Base-by-base conservation (phyloP, 2,888 invertebrate species). In the Phrixothrix hirtus region DNA sequence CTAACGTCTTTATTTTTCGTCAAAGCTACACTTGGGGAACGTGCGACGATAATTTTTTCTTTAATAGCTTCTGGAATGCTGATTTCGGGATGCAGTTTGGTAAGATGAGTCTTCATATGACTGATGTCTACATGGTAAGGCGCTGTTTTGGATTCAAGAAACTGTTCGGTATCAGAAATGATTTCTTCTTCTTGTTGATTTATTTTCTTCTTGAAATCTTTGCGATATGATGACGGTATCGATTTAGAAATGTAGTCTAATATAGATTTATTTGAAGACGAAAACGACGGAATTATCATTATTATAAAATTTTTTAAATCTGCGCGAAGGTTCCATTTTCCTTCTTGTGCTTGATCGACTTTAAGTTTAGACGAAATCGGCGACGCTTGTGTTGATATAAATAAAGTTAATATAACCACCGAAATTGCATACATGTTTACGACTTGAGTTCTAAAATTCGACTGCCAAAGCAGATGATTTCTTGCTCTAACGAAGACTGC, bases 331-430 rank as follows among this genome's bases (percentile, higher is more conserved):
- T 92, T 89, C 46, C 59, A 58, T 14, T 85, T 82, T n/a, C 91
- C 90, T 47, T 88, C 86, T 71, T 91, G 90, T 0, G 88, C 80
- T 68, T 89, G 88, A 71, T 91, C 85, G 76, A 83, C 84, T 42
- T 60, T 61, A 1, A 50, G 16, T 34, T 36, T 42, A 3, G 15
- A n/a, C 4, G 46, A 25, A 2, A 55, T 25, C 5, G 55, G 55
- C 14, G 55, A 37, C 2, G 49, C 25, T 21, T 49, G 39, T 12
- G 15, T 4, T 12, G 37, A 26, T 13, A 35, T 27, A 36, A 30
- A 36, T 17, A 30, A 14, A 11, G 29, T 12, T 21, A 36, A 27
- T 10, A 27, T 27, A 27, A 21, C n/a, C 21, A 36, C 7, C n/a
- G 21, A 17, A 12, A 36, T 21, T 13, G 29, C 21, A 12, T 38